Evolutionary conservation across 2,113 vertebrate species (phyloP).

Genomic region (Chitala chitala): DNA sequence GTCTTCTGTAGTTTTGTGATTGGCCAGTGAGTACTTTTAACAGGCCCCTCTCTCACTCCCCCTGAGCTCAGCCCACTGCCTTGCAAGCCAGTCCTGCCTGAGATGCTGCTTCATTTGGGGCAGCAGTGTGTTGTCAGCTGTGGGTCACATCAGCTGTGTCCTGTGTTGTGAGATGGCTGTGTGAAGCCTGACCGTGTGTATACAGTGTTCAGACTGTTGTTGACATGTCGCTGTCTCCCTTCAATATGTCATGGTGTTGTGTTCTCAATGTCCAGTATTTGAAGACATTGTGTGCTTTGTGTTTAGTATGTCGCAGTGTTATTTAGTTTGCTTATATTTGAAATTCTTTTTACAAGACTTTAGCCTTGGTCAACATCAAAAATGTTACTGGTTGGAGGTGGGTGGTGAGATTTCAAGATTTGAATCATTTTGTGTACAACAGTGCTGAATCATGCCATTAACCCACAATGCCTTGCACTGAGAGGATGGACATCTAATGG

Average conservation of each 20-base stretch:
- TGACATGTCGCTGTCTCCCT: neutral
- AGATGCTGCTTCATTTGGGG: neutral
- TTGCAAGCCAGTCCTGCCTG: neutral
- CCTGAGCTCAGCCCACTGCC: too few relatives aligned
- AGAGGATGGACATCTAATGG: constrained; percentile 12
- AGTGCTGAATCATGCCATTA: neutral
- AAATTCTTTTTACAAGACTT: neutral
- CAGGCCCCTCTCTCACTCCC: too few relatives aligned
- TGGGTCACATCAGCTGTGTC: neutral
- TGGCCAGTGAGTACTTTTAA: too few relatives aligned
- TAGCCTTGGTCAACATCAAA: neutral
- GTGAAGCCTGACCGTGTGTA: too few relatives aligned
- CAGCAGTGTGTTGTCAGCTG: too few relatives aligned
- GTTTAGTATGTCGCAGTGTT: too few relatives aligned
- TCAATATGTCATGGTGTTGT: too few relatives aligned
- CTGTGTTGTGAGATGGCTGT: too few relatives aligned
- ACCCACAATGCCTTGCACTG: constrained; percentile 2
- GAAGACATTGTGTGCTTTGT: too few relatives aligned
- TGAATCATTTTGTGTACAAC: neutral
- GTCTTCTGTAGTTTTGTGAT: neutral
- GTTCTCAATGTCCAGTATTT: too few relatives aligned
- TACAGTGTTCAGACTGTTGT: neutral
- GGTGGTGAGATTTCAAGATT: neutral
- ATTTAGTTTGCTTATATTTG: neutral
- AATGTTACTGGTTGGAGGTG: neutral